Percentiles rank a stretch among this genome's conserved stretches.
Evolutionary conservation across 53 echinoderm and acorn worm species (phyloP).

Genomic region (Stichopus horrens): DNA sequence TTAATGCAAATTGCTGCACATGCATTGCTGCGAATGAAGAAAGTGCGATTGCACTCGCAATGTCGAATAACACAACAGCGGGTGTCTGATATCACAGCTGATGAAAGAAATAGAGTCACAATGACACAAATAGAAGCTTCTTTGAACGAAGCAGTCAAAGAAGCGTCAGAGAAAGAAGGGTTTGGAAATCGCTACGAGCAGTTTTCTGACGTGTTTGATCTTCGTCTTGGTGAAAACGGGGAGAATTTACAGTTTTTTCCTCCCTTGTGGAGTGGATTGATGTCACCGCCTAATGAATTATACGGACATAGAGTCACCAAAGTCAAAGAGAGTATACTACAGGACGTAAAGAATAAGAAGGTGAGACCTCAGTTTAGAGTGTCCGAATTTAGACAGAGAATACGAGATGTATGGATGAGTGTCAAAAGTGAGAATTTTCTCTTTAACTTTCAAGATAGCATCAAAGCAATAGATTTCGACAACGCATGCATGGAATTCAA

Average conservation of each 20-base stretch:
- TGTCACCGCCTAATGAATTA: neutral
- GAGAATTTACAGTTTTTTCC: slow-evolving; percentile 2
- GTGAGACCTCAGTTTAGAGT: neutral
- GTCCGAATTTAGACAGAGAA: neutral
- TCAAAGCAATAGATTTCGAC: neutral
- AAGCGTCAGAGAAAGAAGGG: slow-evolving; percentile 1
- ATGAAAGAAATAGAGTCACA: neutral
- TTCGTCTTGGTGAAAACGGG: neutral
- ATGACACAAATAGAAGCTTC: neutral
- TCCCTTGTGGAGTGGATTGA: neutral
- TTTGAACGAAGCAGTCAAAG: slow-evolving; percentile 2
- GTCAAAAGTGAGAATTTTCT: neutral
- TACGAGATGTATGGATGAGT: neutral
- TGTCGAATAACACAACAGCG: slow-evolving; percentile 13
- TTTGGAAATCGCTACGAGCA: neutral
- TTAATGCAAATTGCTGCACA: slow-evolving; percentile 33
- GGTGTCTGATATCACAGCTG: neutral
- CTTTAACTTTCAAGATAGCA: too few relatives aligned
- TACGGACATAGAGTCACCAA: neutral
- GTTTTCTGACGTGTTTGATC: slow-evolving; percentile 28
- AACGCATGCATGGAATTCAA: neutral
- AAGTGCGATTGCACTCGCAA: neutral
- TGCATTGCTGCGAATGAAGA: slow-evolving; percentile 28
- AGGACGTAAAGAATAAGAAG: neutral
- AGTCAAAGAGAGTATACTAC: neutral